Base-by-base conservation (phyloP, 1,140 invertebrate genomes). In the Idris sp. region DNA sequence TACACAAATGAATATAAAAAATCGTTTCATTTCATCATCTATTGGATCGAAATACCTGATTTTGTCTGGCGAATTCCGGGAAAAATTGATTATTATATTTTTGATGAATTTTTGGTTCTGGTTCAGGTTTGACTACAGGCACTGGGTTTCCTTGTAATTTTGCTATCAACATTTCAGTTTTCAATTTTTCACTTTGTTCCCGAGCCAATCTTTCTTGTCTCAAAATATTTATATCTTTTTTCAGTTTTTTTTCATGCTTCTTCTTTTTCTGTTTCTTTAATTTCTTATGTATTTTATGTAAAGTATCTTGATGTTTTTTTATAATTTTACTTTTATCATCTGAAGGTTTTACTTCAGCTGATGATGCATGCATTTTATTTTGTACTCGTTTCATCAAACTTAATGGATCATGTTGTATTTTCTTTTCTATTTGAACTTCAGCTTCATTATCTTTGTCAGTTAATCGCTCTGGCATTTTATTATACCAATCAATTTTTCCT, bases 51-150 rank as follows among this genome's bases (percentile, higher is more conserved):
- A 22, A 22, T 6, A 48, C 84, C 86, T 81, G 87, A 89, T 95
- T 95, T 88, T 96, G 94, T 80, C 92, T 90, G 14, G 94, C 95
- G 22, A 96, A 84, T 86, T 95, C 91, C 41, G 96, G 96, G 88
- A 97, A 97, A 83, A 95, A 98, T 86, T 97, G 96, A 4, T 95
- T 96, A 89, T 96, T 97, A 82, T 98, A 98, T 87, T 93, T 94
- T 78, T 93, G 91, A 77, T 89, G 89, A 2, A 91, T 83, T 64
- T 76, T 71, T 40, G 82, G 78, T 74, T 84, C 69, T 43, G 81
- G 28, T 68, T 77, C 51, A 25, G 75, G 30, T 14, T 72, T 61
- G 11, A 76, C 49, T 22, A 77, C 46, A 53, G 79, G 75, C 11
- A 80, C 13, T 35, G 77, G 65, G 62, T 89, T 84, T n/a, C 91